Base-by-base conservation (phyloP, 2,113 vertebrate genomes). In the Chlamydotis undulata region DNA sequence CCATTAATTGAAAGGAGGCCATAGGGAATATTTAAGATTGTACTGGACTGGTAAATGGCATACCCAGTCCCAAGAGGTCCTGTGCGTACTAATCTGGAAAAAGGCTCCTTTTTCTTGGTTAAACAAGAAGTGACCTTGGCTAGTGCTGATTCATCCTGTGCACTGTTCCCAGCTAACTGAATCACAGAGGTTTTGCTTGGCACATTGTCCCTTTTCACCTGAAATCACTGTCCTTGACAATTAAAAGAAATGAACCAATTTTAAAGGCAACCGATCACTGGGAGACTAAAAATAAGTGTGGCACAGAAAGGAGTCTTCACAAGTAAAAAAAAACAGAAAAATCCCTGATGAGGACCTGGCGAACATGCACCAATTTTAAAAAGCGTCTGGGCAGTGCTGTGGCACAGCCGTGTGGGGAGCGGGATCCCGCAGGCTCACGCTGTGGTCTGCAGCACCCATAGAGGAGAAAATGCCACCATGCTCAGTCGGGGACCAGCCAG, bases 181-280 rank as follows among this genome's bases (percentile, higher is more conserved):
- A 87, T 94, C 87, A 92, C 9, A 43, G 83, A 91, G 65, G 77
- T 75, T 94, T 91, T 92, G 60, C 92, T 97, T 96, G 96, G 91
- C 92, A 92, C 47, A 9, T 89, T 84, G 89, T 94, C 80, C 86
- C 80, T 84, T n/a, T 63, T 85, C 8, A 33, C 77, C 83, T 94
- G 74, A 91, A 87, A 93, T 77, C 7, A 1, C 77, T 83, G 94
- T 91, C 95, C 93, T 95, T 96, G 96, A 91, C 81, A 76, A 91
- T 83, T 89, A 94, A 95, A 95, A 96, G 89, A 89, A 92, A 78
- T 83, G 89, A 97, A 95, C 93, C 94, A 80, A 61, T 96, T 97
- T 96, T 89, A 83, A 94, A 92, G 70, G n/a, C 77, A 92, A 16
- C 76, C 0, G 2, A 83, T 94, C 74, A 68, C 41, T 65, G 77